These are phyloP conservation scores for Sebastes jordani DNA, from an alignment of 2,797 vertebrate genomes.

Conservation along the genomic window DNA sequence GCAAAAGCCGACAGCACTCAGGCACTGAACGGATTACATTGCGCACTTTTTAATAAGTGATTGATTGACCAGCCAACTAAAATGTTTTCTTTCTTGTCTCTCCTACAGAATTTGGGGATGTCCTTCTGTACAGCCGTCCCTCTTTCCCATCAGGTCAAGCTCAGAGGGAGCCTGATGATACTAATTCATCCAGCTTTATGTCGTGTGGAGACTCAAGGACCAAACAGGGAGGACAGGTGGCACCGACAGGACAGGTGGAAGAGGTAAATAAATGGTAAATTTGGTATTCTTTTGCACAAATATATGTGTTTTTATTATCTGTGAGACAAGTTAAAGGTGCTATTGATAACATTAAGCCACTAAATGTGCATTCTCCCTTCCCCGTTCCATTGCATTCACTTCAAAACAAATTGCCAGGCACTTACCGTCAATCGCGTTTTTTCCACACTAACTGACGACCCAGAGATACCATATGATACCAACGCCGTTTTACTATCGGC, in stretches of 20 bases:
- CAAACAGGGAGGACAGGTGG: constrained; percentile 86
- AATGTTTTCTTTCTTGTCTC: not conserved
- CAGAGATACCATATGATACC: too few relatives aligned
- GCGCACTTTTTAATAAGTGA: not conserved
- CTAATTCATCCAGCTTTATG: constrained; percentile 88
- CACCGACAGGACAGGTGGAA: constrained; percentile 82
- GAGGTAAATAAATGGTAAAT: constrained; percentile 52
- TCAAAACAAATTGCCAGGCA: too few relatives aligned
- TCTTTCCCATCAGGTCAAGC: constrained; percentile 90
- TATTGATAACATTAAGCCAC: too few relatives aligned
- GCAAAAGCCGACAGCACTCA: constrained; percentile 88
- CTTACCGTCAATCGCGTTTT: too few relatives aligned
- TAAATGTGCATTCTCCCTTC: too few relatives aligned
- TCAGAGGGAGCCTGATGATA: constrained; percentile 81
- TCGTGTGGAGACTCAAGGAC: constrained; percentile 89
- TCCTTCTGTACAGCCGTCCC: constrained; percentile 91
- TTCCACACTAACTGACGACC: too few relatives aligned
- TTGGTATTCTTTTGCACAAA: not conserved
- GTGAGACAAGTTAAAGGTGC: not conserved
- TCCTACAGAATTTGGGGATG: constrained; percentile 84
- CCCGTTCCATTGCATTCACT: too few relatives aligned
- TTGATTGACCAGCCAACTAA: not conserved
- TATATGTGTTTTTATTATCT: not conserved
- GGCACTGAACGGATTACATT: constrained; percentile 67
- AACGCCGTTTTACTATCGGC: too few relatives aligned